Evolutionary conservation across 2,888 invertebrate genomes (phyloP).

Genomic region (Drosophila testacea): DNA sequence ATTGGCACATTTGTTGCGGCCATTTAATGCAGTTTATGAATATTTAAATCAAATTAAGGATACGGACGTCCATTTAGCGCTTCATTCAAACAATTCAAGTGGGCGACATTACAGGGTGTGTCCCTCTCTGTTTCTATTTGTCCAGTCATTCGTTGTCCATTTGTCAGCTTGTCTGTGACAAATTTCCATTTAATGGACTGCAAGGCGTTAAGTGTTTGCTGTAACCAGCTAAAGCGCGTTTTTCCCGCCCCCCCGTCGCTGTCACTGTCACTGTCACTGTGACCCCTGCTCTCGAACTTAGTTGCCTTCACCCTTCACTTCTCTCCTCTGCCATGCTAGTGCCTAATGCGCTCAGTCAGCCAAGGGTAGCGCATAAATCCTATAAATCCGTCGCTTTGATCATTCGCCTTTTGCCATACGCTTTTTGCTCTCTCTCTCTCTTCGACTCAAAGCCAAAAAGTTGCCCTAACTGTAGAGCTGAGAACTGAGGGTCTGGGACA

Average conservation of each 20-base stretch:
- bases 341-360: slow-evolving; percentile 69
- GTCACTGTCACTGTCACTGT: background rate
- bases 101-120: slow-evolving; percentile 6
- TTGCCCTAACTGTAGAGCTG: slow-evolving; percentile 46
- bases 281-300: background rate
- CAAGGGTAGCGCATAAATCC: slow-evolving; percentile 79
- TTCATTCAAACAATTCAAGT: slow-evolving; percentile 46
- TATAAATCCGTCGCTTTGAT: slow-evolving; percentile 78
- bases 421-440: slow-evolving; percentile 29
- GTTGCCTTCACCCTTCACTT: background rate
- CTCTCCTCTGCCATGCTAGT: background rate
- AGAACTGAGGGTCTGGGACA: background rate
- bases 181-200: slow-evolving; percentile 80
- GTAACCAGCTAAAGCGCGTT: slow-evolving; percentile 65
- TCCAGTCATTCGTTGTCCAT: slow-evolving; percentile 31
- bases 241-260: background rate
- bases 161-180: slow-evolving; percentile 60
- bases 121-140: slow-evolving; percentile 3
- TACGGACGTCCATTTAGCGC: slow-evolving; percentile 66
- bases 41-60: slow-evolving; percentile 80
- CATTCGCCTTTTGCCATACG: slow-evolving; percentile 66
- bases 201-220: slow-evolving; percentile 79
- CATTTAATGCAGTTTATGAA: slow-evolving; percentile 80
- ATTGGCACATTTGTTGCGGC: slow-evolving; percentile 72
- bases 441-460: slow-evolving; percentile 68